A percentile compares a stretch with the other conserved stretches of the same genome.
Conservation (phyloP, 2,797 vertebrate species). For the Artibeus lituratus region DNA sequence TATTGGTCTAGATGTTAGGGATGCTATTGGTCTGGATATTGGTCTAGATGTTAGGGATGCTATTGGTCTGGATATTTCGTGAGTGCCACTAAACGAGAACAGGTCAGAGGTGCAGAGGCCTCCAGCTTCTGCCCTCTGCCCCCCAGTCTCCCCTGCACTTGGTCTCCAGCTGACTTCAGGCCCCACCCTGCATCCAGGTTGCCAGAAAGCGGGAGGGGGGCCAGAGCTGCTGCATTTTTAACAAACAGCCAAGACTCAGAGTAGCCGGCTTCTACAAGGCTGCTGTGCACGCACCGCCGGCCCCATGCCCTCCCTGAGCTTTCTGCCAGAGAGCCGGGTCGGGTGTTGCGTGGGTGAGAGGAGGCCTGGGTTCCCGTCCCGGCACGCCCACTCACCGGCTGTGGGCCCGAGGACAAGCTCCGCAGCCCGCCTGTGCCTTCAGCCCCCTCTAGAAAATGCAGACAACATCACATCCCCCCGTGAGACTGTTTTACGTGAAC, state of each 20-base stretch:
- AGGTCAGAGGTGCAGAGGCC: neutral
- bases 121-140: neutral
- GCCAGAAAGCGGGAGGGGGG: neutral
- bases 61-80: neutral
- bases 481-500: neutral
- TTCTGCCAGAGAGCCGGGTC: neutral
- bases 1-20: too few species aligned
- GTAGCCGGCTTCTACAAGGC: too few species aligned
- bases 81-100: neutral
- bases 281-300: fast-evolving
- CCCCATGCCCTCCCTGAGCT: fast-evolving
- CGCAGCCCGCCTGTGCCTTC: neutral
- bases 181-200: neutral
- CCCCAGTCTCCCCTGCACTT: neutral
- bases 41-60: too few species aligned
- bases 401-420: neutral
- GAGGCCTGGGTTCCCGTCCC: fast-evolving
- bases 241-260: neutral
- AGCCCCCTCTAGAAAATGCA: neutral
- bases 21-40: neutral
- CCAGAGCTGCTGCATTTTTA: neutral
- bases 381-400: neutral
- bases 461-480: neutral
- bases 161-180: neutral
- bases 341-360: fast-evolving